Conservation (phyloP, 2,797 vertebrate species). For the Ceryle rudis region DNA sequence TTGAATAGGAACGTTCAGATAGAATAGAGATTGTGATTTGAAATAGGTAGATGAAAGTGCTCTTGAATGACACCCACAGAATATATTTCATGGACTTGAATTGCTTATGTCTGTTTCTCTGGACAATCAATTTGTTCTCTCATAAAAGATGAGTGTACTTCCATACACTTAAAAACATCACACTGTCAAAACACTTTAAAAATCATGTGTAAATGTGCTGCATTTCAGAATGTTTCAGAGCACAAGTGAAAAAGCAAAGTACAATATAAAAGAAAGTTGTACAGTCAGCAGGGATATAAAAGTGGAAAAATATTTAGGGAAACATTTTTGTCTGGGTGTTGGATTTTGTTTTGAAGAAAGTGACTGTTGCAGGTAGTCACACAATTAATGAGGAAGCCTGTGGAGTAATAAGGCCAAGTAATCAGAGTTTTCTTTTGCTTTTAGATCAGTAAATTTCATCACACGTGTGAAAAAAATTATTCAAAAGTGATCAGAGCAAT, state of each 20-base stretch:
- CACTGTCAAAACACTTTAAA: not conserved
- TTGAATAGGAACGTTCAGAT: not conserved
- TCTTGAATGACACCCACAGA: not conserved
- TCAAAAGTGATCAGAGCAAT: not conserved
- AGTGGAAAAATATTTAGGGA: not conserved
- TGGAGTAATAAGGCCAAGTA: not conserved
- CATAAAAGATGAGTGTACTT: not conserved
- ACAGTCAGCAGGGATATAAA: not conserved
- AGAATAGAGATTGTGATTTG: not conserved
- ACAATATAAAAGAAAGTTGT: not conserved
- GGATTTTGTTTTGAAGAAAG: not conserved
- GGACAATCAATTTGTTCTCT: not conserved
- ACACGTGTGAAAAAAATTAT: not conserved
- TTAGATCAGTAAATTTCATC: not conserved
- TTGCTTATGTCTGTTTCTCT: not conserved
- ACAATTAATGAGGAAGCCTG: not conserved
- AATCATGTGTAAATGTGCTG: not conserved
- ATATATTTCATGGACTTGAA: not conserved
- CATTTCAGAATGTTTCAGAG: not conserved
- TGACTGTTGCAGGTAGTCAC: not conserved
- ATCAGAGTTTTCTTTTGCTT: not conserved
- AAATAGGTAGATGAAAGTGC: not conserved
- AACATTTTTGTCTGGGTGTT: not conserved
- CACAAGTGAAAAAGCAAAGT: not conserved
- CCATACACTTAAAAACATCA: not conserved